Conservation (phyloP, 2,797 vertebrate genomes). For the Coluber constrictor region DNA sequence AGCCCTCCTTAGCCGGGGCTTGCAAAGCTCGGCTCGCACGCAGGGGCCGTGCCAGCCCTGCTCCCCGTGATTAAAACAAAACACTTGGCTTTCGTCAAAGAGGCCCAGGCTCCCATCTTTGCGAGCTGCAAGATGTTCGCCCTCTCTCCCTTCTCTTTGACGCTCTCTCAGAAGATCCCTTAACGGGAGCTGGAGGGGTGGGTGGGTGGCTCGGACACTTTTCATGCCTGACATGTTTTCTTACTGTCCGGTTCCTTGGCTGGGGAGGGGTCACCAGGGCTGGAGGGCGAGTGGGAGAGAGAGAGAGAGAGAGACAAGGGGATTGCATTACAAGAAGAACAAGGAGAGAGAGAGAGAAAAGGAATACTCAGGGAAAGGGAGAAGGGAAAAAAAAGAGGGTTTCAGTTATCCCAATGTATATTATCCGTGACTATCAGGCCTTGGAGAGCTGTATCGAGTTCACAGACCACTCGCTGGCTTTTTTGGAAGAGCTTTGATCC, state of each 20-base stretch:
- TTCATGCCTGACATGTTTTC: slow-evolving; percentile 69
- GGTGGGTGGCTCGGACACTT: slow-evolving; percentile 55
- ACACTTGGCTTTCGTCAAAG: slow-evolving; percentile 59
- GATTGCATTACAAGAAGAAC: slow-evolving; percentile 62
- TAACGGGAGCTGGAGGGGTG: slow-evolving; percentile 55
- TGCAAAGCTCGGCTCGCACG: slow-evolving; percentile 52
- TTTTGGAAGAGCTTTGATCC: slow-evolving; percentile 65
- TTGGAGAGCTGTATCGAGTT: slow-evolving; percentile 63
- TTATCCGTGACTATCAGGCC: slow-evolving; percentile 64
- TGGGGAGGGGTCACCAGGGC: slow-evolving; percentile 36
- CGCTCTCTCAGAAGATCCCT: slow-evolving; percentile 62
- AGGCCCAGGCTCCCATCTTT: slow-evolving; percentile 61
- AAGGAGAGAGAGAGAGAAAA: neutral
- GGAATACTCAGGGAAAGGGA: neutral
- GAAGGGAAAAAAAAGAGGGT: neutral
- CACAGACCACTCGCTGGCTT: slow-evolving; percentile 49
- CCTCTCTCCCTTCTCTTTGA: slow-evolving; percentile 57
- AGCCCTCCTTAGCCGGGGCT: slow-evolving; percentile 62
- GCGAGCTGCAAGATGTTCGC: slow-evolving; percentile 53
- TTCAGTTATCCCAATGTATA: slow-evolving; percentile 65
- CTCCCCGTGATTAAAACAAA: slow-evolving; percentile 78
- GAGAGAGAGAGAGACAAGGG: slow-evolving; percentile 55
- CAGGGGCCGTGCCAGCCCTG: slow-evolving; percentile 69
- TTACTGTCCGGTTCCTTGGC: slow-evolving; percentile 61
- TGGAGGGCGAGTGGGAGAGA: slow-evolving; percentile 13